phyloP scores from a whole-genome alignment of 2,113 vertebrate species.

The Microcebus griseorufus region DNA sequence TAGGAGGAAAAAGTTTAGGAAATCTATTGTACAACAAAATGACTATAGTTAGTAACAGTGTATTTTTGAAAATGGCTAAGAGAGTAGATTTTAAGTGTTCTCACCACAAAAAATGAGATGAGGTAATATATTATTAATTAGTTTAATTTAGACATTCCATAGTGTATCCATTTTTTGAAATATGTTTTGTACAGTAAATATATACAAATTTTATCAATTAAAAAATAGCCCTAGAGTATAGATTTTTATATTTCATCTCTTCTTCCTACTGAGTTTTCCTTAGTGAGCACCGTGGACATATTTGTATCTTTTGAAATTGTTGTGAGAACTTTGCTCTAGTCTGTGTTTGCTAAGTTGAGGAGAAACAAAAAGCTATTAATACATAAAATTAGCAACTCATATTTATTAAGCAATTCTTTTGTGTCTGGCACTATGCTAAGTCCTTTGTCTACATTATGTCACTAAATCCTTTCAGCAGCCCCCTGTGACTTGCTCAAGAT shows the following conservation, averaged over 20 bases:
- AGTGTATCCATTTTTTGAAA: neutral
- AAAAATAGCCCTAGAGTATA: neutral
- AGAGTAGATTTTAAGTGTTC: neutral
- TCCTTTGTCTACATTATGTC: neutral
- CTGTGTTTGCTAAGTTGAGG: constrained; percentile 3
- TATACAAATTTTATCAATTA: neutral
- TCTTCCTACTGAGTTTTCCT: constrained; percentile 38
- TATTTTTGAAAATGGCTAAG: neutral
- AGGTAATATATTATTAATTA: neutral
- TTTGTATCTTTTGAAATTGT: constrained; percentile 24
- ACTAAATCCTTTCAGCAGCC: neutral
- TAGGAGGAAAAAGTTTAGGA: neutral
- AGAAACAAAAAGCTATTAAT: constrained; percentile 12
- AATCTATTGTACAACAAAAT: neutral
- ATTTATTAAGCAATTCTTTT: neutral
- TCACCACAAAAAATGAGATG: neutral
- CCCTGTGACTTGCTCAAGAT: neutral
- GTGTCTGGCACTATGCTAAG: neutral
- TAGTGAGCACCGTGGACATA: constrained; percentile 19
- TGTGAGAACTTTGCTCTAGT: constrained; percentile 4
- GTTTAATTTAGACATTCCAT: neutral
- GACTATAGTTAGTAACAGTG: neutral
- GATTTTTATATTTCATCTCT: constrained; percentile 7
- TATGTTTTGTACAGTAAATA: neutral
- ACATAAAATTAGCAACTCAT: neutral